A percentile compares a stretch with the other conserved stretches of the same genome.
phyloP scores from a whole-genome alignment of 2,113 vertebrate species.

The Silurus asotus region DNA sequence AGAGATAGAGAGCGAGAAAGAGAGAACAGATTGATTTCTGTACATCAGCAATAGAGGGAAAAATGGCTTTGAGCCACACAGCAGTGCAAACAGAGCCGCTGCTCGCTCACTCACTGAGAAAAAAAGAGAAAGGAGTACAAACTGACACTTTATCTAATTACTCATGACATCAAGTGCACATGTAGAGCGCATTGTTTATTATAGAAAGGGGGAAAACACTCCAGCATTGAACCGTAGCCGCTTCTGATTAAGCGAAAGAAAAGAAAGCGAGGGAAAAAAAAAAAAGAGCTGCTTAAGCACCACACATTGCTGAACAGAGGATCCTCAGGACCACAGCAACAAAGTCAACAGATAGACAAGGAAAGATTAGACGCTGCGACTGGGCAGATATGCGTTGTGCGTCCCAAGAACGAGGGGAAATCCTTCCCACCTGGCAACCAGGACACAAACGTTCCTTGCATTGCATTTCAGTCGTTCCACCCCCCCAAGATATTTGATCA shows the following conservation, averaged over 20 bases:
- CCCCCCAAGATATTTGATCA: no score
- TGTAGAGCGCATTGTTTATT: neutral
- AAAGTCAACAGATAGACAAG: neutral
- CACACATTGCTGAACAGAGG: neutral
- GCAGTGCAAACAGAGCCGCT: neutral
- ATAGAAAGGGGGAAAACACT: neutral
- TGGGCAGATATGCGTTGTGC: neutral
- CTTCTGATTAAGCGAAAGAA: neutral
- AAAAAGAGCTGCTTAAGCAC: neutral
- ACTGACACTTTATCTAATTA: neutral
- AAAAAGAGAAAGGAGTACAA: neutral
- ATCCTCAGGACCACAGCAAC: neutral
- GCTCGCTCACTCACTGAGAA: neutral
- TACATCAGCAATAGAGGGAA: neutral
- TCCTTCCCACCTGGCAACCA: neutral
- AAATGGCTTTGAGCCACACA: conserved; percentile 23
- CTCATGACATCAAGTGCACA: neutral
- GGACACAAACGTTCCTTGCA: neutral
- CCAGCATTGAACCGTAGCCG: neutral
- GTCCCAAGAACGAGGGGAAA: neutral
- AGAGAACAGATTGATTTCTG: conserved; percentile 10
- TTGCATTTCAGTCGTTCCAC: no score
- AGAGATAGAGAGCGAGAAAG: neutral
- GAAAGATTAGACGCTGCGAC: neutral
- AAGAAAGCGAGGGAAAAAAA: neutral